Evolutionary conservation across 2,113 vertebrate genomes (phyloP).

Genomic region (Hippocampus comes): DNA sequence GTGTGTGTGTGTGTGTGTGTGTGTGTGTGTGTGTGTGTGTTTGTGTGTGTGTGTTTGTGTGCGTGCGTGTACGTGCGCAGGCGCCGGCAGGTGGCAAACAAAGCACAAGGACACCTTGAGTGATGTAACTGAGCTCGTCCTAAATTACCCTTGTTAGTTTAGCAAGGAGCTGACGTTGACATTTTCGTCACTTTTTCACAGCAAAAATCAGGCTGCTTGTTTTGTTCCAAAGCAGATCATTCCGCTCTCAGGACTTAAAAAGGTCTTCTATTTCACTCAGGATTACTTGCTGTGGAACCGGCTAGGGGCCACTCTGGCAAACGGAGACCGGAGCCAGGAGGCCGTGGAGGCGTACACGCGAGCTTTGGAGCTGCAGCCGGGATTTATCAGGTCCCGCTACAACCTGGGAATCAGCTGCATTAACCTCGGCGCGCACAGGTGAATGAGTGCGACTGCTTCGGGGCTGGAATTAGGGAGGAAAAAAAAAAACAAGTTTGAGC

Average conservation of each 20-base stretch:
- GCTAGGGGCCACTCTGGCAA: slow-evolving; percentile 92
- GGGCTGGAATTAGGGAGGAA: not conserved
- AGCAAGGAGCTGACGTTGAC: slow-evolving; percentile 4
- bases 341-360: slow-evolving; percentile 92
- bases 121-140: slow-evolving; percentile 39
- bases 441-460: slow-evolving; percentile 28
- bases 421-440: slow-evolving; percentile 97
- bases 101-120: slow-evolving; percentile 41
- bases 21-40: slow-evolving; percentile 10
- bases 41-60: not conserved
- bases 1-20: not conserved
- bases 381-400: slow-evolving; percentile 95
- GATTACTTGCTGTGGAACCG: slow-evolving; percentile 98
- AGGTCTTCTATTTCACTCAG: slow-evolving; percentile 55
- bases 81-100: slow-evolving; percentile 50
- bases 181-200: slow-evolving; percentile 15
- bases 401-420: slow-evolving; percentile 98
- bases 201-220: slow-evolving; percentile 2
- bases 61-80: too few species aligned
- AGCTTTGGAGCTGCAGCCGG: slow-evolving; percentile 93
- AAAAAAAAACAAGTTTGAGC: not conserved
- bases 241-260: slow-evolving; percentile 12
- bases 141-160: slow-evolving; percentile 35
- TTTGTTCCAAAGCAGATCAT: slow-evolving; percentile 12
- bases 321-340: slow-evolving; percentile 93